Evolutionary conservation across 2,888 invertebrate species (phyloP), one percentile per base, ranked within the genome.

Genomic region (Scaptodrosophila latifasciaeformis): DNA sequence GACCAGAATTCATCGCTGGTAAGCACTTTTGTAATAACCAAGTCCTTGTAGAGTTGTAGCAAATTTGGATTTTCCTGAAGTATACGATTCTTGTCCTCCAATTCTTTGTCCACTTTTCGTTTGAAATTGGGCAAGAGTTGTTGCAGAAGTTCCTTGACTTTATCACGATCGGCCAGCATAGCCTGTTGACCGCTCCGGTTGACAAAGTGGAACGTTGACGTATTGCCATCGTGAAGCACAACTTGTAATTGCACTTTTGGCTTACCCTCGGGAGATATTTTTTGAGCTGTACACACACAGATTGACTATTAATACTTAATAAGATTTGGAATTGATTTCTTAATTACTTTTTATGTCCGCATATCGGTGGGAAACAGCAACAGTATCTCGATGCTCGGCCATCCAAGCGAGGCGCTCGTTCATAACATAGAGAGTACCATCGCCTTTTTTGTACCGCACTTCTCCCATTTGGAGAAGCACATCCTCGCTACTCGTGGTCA

Each of bases 1-100:
- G 92, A 90, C 99, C 99, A 99, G 88, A 99, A 99, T 85, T 99
- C 99, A 84, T 99, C 98, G 49, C 98, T 94, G 39, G 95, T 92
- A 67, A 99, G 92, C 35, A 99, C 95, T 86, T 96, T 94, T 34
- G 96, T 95, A 85, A 96, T 96, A 12, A 99, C 99, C 78, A 99
- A 90, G 87, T 99, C 98, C 87, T 96, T 95, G 86, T 99, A 99
- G 61, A 99, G 89, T 88, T 97, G 96, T 81, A 96, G 91, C 49
- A 99, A 87, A 58, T 92, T 92, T 3, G 97, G 97, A 89, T 98
- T 95, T 71, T 96, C 93, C 35, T 94, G 92, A 35, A 99, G 87
- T 80, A 97, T 89, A 80, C 95, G 94, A 86, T 95, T 95, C 85
- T 96, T 96, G 86, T 95, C 94, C 85, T 96, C 96, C 27, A 96